Evolutionary conservation across 2,797 vertebrate species (phyloP), one percentile per base, ranked within the genome.

Genomic region (Xenopus petersii): DNA sequence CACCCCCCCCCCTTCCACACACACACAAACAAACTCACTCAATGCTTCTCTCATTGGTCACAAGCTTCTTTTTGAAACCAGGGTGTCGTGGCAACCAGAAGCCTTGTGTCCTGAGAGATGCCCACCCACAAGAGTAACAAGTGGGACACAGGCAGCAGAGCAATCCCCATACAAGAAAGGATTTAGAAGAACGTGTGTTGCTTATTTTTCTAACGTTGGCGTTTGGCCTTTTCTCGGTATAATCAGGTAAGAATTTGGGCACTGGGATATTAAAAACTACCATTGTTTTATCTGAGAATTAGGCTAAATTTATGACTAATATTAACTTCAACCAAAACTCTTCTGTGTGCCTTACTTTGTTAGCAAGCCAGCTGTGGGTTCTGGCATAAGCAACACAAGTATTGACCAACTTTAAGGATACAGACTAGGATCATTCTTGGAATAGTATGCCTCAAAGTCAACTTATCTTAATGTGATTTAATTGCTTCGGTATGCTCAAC

Each of bases 61-160:
- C 80, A 68, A 3, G 82, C 81, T 81, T 76, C 64, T 76, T 84
- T 83, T 87, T 86, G 87, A 89, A 73, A 81, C 80, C 73, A 75
- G 81, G 83, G 84, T 86, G 86, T 75, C 86, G 6, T 85, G 85
- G 86, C 85, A 89, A 88, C 87, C 80, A 48, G 75, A 64, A 82
- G 81, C 82, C 47, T 71, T 24, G 77, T 67, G 64, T 26, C 26
- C 67, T 0, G 63, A 81, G 24, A 17, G 82, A 78, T 48, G 4
- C 66, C 8, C 71, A 73, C 76, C 63, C 66, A 63, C 66, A 54
- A 17, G 54, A 73, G 70, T 55, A 70, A 74, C 73, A 74, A 73
- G 76, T 65, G 71, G 81, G 76, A 74, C 33, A 49, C n/a, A 10
- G 63, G 17, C 60, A 0, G 12, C 10, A 26, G 17, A 60, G 54